Evolutionary conservation across 2,888 invertebrate species (phyloP), one percentile per base, ranked within the genome.

Genomic region (Papilio protenor): DNA sequence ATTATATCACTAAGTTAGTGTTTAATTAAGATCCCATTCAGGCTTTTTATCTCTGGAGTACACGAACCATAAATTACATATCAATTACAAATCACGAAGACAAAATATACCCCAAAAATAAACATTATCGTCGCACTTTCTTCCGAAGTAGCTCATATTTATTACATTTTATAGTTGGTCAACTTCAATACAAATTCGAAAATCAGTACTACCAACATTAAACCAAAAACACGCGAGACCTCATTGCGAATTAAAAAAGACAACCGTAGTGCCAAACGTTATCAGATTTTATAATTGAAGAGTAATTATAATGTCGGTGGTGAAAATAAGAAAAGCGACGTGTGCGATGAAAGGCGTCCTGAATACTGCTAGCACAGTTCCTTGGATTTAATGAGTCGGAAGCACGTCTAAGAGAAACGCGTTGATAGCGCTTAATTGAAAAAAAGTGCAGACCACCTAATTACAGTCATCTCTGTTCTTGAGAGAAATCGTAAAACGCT

Each of bases 301-400:
- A 64, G 40, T 55, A 75, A 78, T 78, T 77, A 61, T n/a, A 14
- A 23, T 40, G 77, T 77, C 73, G 18, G 18, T 77, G 14, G 77
- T 71, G 77, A 78, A 75, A 78, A 74, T 70, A 70, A 70, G 77
- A 47, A 73, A 75, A 78, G 45, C 47, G 45, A 21, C n/a, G 61
- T 74, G 49, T 49, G 74, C 49, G 61, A 75, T 71, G 52, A 78
- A 75, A 78, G 71, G 75, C 52, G 77, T 78, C 77, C 77, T 75
- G 61, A 71, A 78, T 78, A 71, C 74, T 70, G 40, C 23, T 14
- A 49, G 55, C 64, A 55, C 69, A 55, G 69, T 64, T 64, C 77
- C 77, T 74, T 70, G 52, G 33, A 61, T 69, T 74, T 78, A 78
- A 78, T 64, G 77, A 75, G 40, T 59, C 77, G 77, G 75, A 78